phyloP scores from a whole-genome alignment of 2,888 invertebrate genomes.

The Gastrophysa polygoni region DNA sequence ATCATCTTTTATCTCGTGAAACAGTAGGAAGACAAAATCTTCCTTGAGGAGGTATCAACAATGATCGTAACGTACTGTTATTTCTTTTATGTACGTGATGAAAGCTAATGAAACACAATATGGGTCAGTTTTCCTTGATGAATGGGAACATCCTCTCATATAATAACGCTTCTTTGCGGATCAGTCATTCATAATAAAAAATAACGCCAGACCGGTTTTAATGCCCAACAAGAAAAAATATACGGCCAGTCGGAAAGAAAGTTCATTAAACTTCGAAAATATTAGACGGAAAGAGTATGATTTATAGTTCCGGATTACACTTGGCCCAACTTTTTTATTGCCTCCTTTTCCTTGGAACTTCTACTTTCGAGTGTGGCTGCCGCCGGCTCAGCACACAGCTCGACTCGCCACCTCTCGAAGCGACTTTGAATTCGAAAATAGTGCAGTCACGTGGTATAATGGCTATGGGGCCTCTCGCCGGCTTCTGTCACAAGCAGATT shows the following conservation, averaged over 20 bases:
- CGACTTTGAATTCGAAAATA: constrained; percentile 23
- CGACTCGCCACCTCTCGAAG: not conserved
- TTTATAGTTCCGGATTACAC: constrained; percentile 16
- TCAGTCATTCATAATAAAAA: not conserved
- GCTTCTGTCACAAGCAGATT: constrained; percentile 15
- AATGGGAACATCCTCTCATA: too few relatives aligned
- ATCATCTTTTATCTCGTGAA: too few relatives aligned
- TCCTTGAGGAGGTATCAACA: too few relatives aligned
- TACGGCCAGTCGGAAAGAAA: constrained; percentile 18
- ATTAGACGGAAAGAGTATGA: constrained; percentile 20
- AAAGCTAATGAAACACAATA: too few relatives aligned
- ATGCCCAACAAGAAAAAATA: constrained; percentile 9
- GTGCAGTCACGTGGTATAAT: constrained; percentile 14
- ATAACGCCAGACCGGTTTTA: not conserved
- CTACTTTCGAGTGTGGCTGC: constrained; percentile 1
- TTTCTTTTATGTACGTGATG: too few relatives aligned
- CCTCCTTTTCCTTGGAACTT: constrained; percentile 3
- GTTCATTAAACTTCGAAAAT: constrained; percentile 25
- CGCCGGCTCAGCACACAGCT: not conserved
- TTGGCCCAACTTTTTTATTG: constrained; percentile 9
- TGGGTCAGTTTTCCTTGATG: too few relatives aligned
- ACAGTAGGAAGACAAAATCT: too few relatives aligned
- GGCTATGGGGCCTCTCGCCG: constrained; percentile 12
- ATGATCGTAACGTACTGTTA: too few relatives aligned
- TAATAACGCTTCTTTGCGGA: too few relatives aligned